These are phyloP conservation scores for Clavelina lepadiformis DNA, from an alignment of 23 tunicate genomes.

Conservation along the genomic window DNA sequence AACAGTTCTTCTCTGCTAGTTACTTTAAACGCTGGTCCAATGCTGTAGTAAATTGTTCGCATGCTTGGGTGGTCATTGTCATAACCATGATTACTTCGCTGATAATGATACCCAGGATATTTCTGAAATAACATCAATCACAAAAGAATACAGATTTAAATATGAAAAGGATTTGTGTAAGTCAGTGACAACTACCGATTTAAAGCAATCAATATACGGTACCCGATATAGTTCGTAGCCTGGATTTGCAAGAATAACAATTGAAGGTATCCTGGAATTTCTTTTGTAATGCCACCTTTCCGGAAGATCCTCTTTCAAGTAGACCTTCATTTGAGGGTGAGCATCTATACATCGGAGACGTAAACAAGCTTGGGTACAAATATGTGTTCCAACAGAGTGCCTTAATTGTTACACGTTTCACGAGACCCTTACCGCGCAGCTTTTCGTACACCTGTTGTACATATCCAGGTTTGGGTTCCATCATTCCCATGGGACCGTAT, in stretches of 20 bases:
- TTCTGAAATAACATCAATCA: no score
- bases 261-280: conserved; percentile 47
- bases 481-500: conserved; percentile 35
- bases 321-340: conserved; percentile 20
- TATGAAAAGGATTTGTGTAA: no score
- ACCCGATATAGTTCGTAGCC: conserved; percentile 38
- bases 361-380: background rate
- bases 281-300: conserved; percentile 49
- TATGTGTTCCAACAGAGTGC: background rate
- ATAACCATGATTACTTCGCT: conserved; percentile 35
- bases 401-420: background rate
- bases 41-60: conserved; percentile 19
- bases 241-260: conserved; percentile 32
- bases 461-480: conserved; percentile 28
- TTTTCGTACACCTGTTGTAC: conserved; percentile 13
- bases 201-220: no score
- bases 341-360: background rate
- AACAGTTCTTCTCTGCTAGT: no score
- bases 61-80: conserved; percentile 14
- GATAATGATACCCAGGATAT: conserved; percentile 46
- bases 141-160: no score
- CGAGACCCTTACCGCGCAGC: conserved; percentile 5
- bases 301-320: conserved; percentile 54
- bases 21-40: conserved; percentile 30
- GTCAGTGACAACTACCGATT: no score